A percentile compares a stretch with the other conserved stretches of the same genome.
phyloP scores from a whole-genome alignment of 2,797 vertebrate genomes.

The Falco columbarius region DNA sequence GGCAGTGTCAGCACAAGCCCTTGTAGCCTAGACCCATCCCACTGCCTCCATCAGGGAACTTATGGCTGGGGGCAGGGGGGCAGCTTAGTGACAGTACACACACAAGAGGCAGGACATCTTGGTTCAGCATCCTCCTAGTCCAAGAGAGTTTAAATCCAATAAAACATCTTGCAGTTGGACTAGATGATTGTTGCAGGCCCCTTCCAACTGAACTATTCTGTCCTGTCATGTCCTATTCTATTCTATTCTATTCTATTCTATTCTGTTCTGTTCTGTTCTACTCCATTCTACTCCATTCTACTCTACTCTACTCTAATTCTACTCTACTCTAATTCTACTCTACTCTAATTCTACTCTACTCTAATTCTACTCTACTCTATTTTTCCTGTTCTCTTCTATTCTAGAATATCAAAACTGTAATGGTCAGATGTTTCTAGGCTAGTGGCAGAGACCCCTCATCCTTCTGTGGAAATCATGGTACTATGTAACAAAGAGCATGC shows the following conservation, averaged over 20 bases:
- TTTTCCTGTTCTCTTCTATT: too few species aligned
- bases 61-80: rapidly evolving
- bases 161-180: background rate
- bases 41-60: background rate
- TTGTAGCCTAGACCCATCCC: background rate
- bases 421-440: background rate
- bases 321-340: too few species aligned
- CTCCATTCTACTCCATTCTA: too few species aligned
- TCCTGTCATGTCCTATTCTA: too few species aligned
- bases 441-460: background rate
- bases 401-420: background rate
- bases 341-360: too few species aligned
- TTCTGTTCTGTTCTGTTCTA: background rate
- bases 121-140: background rate
- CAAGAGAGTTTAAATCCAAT: background rate
- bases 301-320: too few species aligned
- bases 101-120: background rate
- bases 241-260: too few species aligned
- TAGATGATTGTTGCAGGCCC: too few species aligned
- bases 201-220: background rate
- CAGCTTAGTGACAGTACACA: background rate
- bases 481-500: background rate
- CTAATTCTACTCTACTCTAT: background rate
- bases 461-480: background rate
- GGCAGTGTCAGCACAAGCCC: background rate